These are phyloP conservation scores for Pristionchus japonicus DNA, from an alignment of 2,888 invertebrate genomes.

Conservation along the genomic window DNA sequence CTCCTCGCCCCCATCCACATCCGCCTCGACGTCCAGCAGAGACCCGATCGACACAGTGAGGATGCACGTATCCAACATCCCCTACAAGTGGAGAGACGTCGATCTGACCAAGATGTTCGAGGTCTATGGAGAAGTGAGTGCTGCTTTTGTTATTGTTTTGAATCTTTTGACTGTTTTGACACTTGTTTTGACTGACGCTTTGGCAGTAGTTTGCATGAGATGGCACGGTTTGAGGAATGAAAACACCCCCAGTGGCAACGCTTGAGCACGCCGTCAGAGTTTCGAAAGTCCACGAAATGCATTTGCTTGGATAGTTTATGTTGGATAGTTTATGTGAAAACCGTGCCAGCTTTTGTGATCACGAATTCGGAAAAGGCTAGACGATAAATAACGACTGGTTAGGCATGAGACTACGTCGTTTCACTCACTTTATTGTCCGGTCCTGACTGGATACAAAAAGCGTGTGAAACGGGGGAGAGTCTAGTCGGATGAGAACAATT, in stretches of 20 bases:
- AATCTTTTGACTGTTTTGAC: neutral
- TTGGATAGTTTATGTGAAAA: too few relatives aligned
- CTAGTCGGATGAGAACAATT: neutral
- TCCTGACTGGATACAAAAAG: neutral
- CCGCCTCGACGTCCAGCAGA: neutral
- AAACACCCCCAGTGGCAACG: neutral
- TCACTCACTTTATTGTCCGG: neutral
- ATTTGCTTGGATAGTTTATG: neutral
- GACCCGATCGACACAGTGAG: neutral
- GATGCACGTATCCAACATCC: conserved; percentile 4
- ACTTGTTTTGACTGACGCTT: neutral
- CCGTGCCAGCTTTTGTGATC: neutral
- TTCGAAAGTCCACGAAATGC: neutral
- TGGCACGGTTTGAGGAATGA: conserved; percentile 17
- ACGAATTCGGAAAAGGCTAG: neutral
- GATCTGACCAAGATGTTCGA: neutral
- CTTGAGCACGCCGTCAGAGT: neutral
- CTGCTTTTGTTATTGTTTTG: too few relatives aligned
- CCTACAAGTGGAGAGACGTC: conserved; percentile 10
- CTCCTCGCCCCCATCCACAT: neutral
- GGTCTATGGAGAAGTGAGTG: neutral
- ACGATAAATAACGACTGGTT: neutral
- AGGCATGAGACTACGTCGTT: neutral
- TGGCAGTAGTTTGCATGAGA: neutral
- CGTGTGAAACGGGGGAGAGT: neutral